Evolutionary conservation across 92 coral and sea anemone genomes (phyloP).

Genomic region (Epizoanthus rinbou): DNA sequence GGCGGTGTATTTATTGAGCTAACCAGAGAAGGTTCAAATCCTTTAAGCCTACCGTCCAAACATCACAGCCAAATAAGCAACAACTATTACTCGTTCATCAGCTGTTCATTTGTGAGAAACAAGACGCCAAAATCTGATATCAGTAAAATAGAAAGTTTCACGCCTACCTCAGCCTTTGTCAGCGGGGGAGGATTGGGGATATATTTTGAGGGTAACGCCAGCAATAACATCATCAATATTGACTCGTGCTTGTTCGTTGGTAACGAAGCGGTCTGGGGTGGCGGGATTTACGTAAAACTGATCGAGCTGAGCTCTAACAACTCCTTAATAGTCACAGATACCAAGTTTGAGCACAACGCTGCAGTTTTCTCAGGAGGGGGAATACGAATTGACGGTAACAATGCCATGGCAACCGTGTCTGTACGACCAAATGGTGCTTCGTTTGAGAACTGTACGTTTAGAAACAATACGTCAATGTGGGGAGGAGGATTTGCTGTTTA

Average conservation of each 20-base stretch:
- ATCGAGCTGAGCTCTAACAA: slow-evolving; percentile 46
- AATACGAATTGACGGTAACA: slow-evolving; percentile 54
- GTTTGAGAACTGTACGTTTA: slow-evolving; percentile 43
- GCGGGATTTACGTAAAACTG: slow-evolving; percentile 66
- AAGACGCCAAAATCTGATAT: slow-evolving; percentile 40
- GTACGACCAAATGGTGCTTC: slow-evolving; percentile 25
- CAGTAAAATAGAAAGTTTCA: background rate
- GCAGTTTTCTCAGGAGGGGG: slow-evolving; percentile 81
- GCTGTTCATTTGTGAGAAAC: slow-evolving; percentile 67
- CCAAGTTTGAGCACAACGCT: slow-evolving; percentile 47
- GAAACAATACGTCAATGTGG: slow-evolving; percentile 54
- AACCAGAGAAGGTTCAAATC: slow-evolving; percentile 61
- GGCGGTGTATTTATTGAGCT: slow-evolving; percentile 78
- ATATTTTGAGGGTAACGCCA: slow-evolving; percentile 65
- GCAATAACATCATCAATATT: slow-evolving; percentile 58
- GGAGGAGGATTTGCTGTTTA: slow-evolving; percentile 73
- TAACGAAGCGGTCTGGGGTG: slow-evolving; percentile 87
- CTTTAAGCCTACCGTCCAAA: slow-evolving; percentile 42
- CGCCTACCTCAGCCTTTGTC: slow-evolving; percentile 52
- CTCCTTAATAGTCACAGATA: slow-evolving; percentile 23
- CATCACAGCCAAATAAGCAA: slow-evolving; percentile 63
- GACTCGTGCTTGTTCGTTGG: slow-evolving; percentile 48
- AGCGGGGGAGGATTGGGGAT: slow-evolving; percentile 84
- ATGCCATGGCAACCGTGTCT: background rate
- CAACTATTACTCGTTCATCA: slow-evolving; percentile 50